Evolutionary conservation across 2,888 invertebrate genomes (phyloP).

Genomic region (Lampropteryx suffumata): DNA sequence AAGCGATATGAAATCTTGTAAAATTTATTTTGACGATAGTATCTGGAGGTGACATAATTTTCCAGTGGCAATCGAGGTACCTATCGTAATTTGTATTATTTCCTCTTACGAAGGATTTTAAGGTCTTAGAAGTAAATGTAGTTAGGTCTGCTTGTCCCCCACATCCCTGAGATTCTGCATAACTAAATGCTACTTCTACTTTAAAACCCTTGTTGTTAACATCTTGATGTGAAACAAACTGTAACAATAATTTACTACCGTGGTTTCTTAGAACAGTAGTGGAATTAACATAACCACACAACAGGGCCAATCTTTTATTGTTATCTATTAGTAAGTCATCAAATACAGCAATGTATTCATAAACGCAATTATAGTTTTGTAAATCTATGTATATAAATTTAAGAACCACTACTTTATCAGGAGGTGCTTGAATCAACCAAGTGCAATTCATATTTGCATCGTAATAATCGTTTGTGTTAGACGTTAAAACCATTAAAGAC

Average conservation of each 20-base stretch:
- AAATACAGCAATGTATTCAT: slow-evolving; percentile 85
- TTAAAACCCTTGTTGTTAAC: slow-evolving; percentile 79
- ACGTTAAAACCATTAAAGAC: slow-evolving; percentile 76
- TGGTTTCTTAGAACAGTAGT: slow-evolving; percentile 83
- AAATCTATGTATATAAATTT: slow-evolving; percentile 84
- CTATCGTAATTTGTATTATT: slow-evolving; percentile 81
- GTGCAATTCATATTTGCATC: slow-evolving; percentile 84
- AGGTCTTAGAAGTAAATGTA: slow-evolving; percentile 50
- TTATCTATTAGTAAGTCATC: slow-evolving; percentile 55
- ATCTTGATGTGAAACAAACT: slow-evolving; percentile 68
- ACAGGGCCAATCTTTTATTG: slow-evolving; percentile 72
- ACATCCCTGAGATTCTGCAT: slow-evolving; percentile 83
- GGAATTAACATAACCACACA: slow-evolving; percentile 86
- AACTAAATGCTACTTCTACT: slow-evolving; percentile 84
- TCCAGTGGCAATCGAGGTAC: slow-evolving; percentile 90
- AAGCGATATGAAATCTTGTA: slow-evolving; percentile 77
- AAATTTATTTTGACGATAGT: slow-evolving; percentile 85
- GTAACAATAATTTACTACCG: slow-evolving; percentile 83
- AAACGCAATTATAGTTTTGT: slow-evolving; percentile 76
- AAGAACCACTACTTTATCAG: slow-evolving; percentile 84
- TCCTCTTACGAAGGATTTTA: slow-evolving; percentile 65
- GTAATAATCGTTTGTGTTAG: slow-evolving; percentile 72
- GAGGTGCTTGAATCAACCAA: slow-evolving; percentile 90
- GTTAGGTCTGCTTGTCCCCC: slow-evolving; percentile 86
- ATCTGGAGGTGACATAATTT: slow-evolving; percentile 82